phyloP scores from a whole-genome alignment of 2,113 vertebrate genomes.

The Vulpes ferrilata region DNA sequence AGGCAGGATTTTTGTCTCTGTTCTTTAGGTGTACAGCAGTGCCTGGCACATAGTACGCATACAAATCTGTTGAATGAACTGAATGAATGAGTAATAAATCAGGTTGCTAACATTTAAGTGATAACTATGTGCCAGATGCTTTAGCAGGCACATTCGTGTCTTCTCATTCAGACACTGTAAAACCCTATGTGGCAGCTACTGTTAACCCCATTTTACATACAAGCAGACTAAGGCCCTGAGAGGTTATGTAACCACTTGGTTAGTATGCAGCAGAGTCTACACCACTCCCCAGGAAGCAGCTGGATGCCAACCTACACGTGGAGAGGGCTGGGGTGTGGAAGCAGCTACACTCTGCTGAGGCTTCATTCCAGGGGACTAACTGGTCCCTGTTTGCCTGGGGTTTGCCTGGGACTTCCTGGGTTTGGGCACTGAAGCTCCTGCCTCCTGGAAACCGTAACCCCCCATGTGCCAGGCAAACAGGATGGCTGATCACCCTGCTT shows the following conservation, averaged over 20 bases:
- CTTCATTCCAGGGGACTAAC: background rate
- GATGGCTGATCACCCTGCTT: background rate
- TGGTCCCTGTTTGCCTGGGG: background rate
- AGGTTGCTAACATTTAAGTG: background rate
- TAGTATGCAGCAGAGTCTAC: background rate
- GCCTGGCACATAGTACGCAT: background rate
- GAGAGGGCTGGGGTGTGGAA: background rate
- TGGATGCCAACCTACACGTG: background rate
- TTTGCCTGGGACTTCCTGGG: background rate
- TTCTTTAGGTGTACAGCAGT: background rate
- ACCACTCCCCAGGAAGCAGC: background rate
- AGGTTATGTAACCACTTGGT: too few relatives aligned
- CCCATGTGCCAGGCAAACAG: background rate
- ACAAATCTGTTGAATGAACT: background rate
- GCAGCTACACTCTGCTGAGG: background rate
- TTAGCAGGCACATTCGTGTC: background rate
- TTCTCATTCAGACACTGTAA: background rate
- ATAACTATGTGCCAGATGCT: background rate
- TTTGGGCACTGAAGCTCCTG: background rate
- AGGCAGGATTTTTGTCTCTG: background rate
- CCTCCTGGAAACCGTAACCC: background rate
- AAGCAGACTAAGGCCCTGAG: background rate
- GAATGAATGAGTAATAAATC: background rate
- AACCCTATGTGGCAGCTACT: background rate
- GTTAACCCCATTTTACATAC: background rate